Evolutionary conservation across 2,797 vertebrate genomes (phyloP).

Genomic region (Sebastes matsubarae): DNA sequence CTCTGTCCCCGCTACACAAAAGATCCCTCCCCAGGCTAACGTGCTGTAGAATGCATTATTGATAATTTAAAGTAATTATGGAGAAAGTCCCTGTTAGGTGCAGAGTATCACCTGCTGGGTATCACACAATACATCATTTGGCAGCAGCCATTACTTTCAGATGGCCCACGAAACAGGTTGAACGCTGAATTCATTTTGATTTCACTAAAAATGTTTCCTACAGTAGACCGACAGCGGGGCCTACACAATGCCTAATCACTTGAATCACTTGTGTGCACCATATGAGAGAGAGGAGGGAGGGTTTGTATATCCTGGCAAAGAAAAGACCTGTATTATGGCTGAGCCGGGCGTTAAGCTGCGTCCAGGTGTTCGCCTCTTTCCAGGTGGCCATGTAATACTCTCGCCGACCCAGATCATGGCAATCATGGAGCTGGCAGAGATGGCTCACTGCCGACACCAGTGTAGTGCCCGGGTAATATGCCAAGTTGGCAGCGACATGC

Average conservation of each 20-base stretch:
- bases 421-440: conserved; percentile 75
- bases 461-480: conserved; percentile 55
- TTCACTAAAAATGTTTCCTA: conserved; percentile 34
- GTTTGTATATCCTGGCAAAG: conserved; percentile 56
- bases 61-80: conserved; percentile 17
- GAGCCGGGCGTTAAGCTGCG: conserved; percentile 68
- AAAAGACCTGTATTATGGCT: conserved; percentile 57
- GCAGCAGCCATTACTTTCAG: conserved; percentile 2
- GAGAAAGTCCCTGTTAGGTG: not conserved
- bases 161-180: conserved; percentile 10
- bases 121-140: conserved; percentile 28
- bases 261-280: conserved; percentile 44
- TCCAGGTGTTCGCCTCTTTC: conserved; percentile 77
- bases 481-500: conserved; percentile 73
- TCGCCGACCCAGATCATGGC: conserved; percentile 77
- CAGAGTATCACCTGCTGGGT: conserved; percentile 9
- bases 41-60: not conserved
- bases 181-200: conserved; percentile 40
- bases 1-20: not conserved
- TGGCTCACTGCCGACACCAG: conserved; percentile 66
- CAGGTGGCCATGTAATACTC: conserved; percentile 83
- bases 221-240: conserved; percentile 22
- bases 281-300: conserved; percentile 17
- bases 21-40: not conserved
- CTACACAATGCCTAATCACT: conserved; percentile 56